phyloP scores from a whole-genome alignment of 2,888 invertebrate species.

The Euphydryas editha region DNA sequence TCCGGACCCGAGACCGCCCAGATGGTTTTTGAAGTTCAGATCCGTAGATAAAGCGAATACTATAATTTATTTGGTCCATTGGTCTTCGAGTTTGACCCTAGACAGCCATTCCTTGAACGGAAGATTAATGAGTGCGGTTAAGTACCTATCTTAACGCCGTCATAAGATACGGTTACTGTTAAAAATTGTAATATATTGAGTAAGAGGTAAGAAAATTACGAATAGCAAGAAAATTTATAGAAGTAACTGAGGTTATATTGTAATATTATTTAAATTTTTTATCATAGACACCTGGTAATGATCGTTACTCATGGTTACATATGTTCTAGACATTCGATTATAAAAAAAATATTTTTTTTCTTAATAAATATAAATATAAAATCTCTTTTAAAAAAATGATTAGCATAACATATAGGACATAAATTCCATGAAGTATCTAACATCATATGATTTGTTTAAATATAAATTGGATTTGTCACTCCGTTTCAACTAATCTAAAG shows the following conservation, averaged over 20 bases:
- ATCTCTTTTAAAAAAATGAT: background rate
- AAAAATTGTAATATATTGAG: background rate
- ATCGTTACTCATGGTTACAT: too few relatives aligned
- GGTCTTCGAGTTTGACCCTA: slow-evolving; percentile 41
- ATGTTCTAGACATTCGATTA: background rate
- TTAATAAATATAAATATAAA: too few relatives aligned
- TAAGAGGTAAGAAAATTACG: background rate
- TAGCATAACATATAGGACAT: background rate
- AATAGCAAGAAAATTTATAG: too few relatives aligned
- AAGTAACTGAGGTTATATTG: background rate
- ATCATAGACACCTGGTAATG: too few relatives aligned
- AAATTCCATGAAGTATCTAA: slow-evolving; percentile 12
- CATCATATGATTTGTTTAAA: slow-evolving; percentile 21
- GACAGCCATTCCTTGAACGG: slow-evolving; percentile 34
- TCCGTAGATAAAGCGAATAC: slow-evolving; percentile 39
- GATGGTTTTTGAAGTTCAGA: slow-evolving; percentile 41
- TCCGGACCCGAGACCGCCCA: slow-evolving; percentile 38
- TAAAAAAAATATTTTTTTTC: background rate
- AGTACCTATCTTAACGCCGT: slow-evolving; percentile 16
- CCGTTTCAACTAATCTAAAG: slow-evolving; percentile 38
- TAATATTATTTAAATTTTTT: background rate
- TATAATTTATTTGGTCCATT: slow-evolving; percentile 43
- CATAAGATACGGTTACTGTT: background rate
- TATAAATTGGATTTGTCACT: slow-evolving; percentile 31
- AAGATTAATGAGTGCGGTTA: slow-evolving; percentile 39